Conservation (phyloP, 2,797 vertebrate species). For the Micropoecilia bifurca region DNA sequence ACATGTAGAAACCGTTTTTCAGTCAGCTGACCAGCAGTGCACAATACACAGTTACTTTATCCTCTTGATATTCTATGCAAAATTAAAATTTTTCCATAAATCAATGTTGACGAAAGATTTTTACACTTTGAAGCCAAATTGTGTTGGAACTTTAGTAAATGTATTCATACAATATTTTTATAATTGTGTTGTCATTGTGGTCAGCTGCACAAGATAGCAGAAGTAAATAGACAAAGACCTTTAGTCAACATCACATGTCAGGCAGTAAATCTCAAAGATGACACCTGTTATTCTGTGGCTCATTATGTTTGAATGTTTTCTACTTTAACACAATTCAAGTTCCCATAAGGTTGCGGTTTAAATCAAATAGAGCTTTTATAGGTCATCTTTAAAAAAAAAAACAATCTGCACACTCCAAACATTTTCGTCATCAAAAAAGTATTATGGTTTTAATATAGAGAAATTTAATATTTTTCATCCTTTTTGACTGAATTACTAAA, state of each 20-base stretch:
- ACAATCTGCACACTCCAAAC: too few relatives aligned
- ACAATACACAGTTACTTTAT: background rate
- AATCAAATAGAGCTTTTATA: too few relatives aligned
- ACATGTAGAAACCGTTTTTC: background rate
- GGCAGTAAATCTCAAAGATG: background rate
- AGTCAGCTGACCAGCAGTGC: background rate
- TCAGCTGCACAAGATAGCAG: background rate
- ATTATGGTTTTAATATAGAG: too few relatives aligned
- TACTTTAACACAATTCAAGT: too few relatives aligned
- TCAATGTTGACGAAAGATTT: background rate
- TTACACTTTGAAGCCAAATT: background rate
- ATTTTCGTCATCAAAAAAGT: too few relatives aligned
- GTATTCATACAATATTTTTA: too few relatives aligned
- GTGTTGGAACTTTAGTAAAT: background rate
- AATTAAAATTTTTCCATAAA: background rate
- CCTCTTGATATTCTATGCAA: background rate
- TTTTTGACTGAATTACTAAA: too few relatives aligned
- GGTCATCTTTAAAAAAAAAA: too few relatives aligned
- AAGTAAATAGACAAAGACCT: background rate
- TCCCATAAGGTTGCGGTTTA: background rate
- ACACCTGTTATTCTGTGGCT: background rate
- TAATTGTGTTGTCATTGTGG: background rate
- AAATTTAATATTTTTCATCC: too few relatives aligned
- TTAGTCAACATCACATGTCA: background rate
- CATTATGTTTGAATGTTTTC: background rate